phyloP scores from a whole-genome alignment of 2,113 vertebrate genomes.

The Prietella phreatophila region DNA sequence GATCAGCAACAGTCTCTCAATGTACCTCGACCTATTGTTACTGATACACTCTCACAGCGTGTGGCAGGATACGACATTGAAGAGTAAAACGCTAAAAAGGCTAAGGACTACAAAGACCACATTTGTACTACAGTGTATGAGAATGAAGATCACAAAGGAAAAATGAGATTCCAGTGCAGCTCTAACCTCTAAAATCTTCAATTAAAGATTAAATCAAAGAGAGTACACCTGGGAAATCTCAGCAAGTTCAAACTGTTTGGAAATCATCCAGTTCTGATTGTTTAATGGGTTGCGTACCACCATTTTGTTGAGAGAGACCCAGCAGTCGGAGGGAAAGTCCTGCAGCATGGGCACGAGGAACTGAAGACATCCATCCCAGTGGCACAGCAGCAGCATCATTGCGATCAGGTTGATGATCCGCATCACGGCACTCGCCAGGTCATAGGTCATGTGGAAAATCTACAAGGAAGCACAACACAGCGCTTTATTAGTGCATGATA shows the following conservation, averaged over 20 bases:
- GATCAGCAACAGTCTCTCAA: background rate
- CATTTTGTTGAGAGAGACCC: slow-evolving; percentile 97
- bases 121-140: background rate
- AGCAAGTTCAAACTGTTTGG: background rate
- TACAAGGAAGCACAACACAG: slow-evolving; percentile 53
- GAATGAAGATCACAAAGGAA: background rate
- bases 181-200: background rate
- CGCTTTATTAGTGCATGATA: background rate
- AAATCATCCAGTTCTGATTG: background rate
- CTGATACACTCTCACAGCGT: background rate
- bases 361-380: slow-evolving; percentile 97
- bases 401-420: slow-evolving; percentile 93
- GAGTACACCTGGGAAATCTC: background rate
- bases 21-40: slow-evolving; percentile 1
- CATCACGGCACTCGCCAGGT: slow-evolving; percentile 94
- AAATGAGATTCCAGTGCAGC: background rate
- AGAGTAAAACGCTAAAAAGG: background rate
- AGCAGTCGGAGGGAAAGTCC: slow-evolving; percentile 93
- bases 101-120: background rate
- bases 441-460: slow-evolving; percentile 99
- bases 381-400: slow-evolving; percentile 96
- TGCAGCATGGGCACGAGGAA: slow-evolving; percentile 98
- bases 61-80: background rate
- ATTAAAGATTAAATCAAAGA: background rate
- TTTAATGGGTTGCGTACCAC: slow-evolving; percentile 75